phyloP scores from a whole-genome alignment of 2,888 invertebrate genomes.

The Anthrax anthrax region DNA sequence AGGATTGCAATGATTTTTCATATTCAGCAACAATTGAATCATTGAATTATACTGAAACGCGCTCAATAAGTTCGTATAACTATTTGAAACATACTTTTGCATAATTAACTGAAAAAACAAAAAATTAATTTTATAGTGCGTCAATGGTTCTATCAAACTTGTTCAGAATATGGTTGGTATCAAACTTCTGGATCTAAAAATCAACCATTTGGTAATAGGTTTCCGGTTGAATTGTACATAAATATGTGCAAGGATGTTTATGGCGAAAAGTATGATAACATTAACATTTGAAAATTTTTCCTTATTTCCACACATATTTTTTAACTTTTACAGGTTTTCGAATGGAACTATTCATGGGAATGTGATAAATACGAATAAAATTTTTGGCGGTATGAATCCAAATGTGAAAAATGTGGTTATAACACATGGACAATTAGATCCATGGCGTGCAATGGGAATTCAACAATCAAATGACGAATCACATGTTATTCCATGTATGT shows the following conservation, averaged over 20 bases:
- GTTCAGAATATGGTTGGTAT: constrained; percentile 91
- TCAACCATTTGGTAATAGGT: constrained; percentile 55
- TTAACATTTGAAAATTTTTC: not conserved
- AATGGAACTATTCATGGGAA: constrained; percentile 43
- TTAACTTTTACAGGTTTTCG: constrained; percentile 39
- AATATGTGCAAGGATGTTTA: constrained; percentile 74
- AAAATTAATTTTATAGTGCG: constrained; percentile 39
- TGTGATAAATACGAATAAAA: constrained; percentile 57
- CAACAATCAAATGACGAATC: constrained; percentile 37
- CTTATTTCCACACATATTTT: not conserved
- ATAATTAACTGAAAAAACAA: not conserved
- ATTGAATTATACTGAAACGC: not conserved
- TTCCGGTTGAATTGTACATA: constrained; percentile 62
- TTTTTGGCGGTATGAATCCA: constrained; percentile 63
- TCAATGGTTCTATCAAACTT: constrained; percentile 91
- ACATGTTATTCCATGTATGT: constrained; percentile 19
- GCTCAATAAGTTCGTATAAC: not conserved
- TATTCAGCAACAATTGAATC: constrained; percentile 11
- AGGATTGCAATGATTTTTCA: constrained; percentile 21
- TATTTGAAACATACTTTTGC: not conserved
- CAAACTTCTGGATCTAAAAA: constrained; percentile 57
- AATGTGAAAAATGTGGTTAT: constrained; percentile 60
- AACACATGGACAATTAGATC: constrained; percentile 80
- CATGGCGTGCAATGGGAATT: constrained; percentile 72
- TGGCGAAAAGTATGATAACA: constrained; percentile 45